Conservation (phyloP, 2,888 invertebrate genomes). For the Lapara coniferarum region DNA sequence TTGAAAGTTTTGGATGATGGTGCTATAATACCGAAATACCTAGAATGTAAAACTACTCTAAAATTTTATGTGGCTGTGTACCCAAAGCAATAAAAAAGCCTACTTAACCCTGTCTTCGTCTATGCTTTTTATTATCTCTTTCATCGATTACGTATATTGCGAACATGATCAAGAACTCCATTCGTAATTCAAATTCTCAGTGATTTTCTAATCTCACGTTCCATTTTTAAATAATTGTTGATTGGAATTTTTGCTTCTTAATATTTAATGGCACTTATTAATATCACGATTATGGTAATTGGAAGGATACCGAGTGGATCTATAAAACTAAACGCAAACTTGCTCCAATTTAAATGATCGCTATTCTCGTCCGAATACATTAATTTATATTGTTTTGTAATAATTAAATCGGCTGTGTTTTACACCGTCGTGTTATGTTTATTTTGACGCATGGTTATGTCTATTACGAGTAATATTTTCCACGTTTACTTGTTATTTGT, state of each 20-base stretch:
- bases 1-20: too few relatives aligned
- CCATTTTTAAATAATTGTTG: slow-evolving; percentile 5
- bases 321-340: slow-evolving; percentile 25
- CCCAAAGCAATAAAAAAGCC: too few relatives aligned
- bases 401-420: slow-evolving; percentile 26
- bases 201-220: slow-evolving; percentile 1
- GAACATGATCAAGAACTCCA: neutral
- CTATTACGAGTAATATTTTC: neutral
- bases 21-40: too few relatives aligned
- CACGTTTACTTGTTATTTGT: too few relatives aligned
- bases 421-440: slow-evolving; percentile 27
- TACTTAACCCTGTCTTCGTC: too few relatives aligned
- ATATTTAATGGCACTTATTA: slow-evolving; percentile 7
- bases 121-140: too few relatives aligned
- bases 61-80: too few relatives aligned
- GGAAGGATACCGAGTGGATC: neutral
- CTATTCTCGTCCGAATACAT: slow-evolving; percentile 31
- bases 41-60: too few relatives aligned
- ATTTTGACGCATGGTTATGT: neutral
- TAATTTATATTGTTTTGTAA: slow-evolving; percentile 34
- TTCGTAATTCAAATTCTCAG: neutral
- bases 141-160: too few relatives aligned
- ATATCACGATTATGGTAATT: slow-evolving; percentile 6
- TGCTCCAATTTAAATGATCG: slow-evolving; percentile 35
- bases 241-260: neutral